Percentiles rank a stretch among this genome's conserved stretches.
Conservation (phyloP, 2,797 vertebrate genomes). For the Melanitta fusca region DNA sequence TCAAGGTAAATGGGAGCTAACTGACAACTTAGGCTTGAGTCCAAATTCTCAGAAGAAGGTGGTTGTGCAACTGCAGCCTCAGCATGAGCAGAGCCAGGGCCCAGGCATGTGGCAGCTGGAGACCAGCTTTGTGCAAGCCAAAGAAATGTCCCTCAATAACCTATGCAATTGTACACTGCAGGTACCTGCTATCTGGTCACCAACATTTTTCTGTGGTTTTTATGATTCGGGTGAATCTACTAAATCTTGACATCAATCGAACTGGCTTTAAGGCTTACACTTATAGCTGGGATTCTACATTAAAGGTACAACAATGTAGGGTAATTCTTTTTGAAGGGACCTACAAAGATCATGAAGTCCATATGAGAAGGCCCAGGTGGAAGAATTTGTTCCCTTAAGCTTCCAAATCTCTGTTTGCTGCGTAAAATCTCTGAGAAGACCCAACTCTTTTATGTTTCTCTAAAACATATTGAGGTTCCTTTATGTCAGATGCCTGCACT, state of each 20-base stretch:
- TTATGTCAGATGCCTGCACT: background rate
- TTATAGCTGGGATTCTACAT: background rate
- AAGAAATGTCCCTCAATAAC: fast-evolving
- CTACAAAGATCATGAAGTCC: background rate
- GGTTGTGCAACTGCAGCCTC: background rate
- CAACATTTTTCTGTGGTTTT: fast-evolving
- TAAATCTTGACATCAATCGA: fast-evolving
- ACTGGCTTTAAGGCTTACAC: background rate
- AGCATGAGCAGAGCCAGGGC: fast-evolving
- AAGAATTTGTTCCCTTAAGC: background rate
- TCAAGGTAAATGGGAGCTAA: background rate
- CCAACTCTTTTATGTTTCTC: background rate
- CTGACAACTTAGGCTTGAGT: background rate
- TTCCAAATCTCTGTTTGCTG: background rate
- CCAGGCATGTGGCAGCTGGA: fast-evolving
- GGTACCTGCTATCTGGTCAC: fast-evolving
- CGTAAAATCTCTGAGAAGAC: background rate
- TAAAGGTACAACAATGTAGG: background rate
- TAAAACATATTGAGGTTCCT: background rate
- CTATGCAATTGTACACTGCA: fast-evolving
- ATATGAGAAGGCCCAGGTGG: background rate
- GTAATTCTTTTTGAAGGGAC: background rate
- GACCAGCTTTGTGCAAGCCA: background rate
- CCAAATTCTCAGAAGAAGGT: background rate
- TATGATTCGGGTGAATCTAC: background rate